Evolutionary conservation across 2,888 invertebrate species (phyloP), one percentile per base, ranked within the genome.

Genomic region (Mythimna impura): DNA sequence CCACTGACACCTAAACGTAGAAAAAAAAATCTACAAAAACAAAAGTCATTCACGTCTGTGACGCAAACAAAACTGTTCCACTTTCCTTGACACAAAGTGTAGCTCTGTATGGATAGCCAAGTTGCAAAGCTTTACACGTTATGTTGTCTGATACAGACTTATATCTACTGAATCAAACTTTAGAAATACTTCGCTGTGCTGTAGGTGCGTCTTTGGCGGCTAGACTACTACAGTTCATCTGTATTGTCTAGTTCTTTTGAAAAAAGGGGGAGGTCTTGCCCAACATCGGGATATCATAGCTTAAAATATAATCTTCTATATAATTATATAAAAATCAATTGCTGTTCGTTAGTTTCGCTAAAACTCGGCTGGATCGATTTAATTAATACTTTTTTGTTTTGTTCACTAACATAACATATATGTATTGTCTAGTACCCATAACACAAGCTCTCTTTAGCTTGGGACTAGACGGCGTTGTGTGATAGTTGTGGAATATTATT

Each of bases 51-150:
- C 81, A 73, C 72, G 78, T 78, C 73, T 77, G 80, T 70, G 75
- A 76, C 57, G 83, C 68, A 84, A 85, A 83, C 83, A 84, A 68
- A 85, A 83, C 85, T 85, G 84, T 71, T 77, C 85, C 65, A 85
- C 68, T 85, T 84, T 72, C 68, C 43, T 47, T 65, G 66, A 65
- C 73, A 73, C 76, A 73, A 82, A 82, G 75, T 82, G 69, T 68
- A 71, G 67, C 47, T 43, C 52, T 84, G 83, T 81, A 84, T 81
- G 68, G 67, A 73, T 75, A 71, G 74, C 63, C 72, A 70, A 71
- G 74, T 83, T 81, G 77, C 73, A 84, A 79, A 84, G 79, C 76
- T 67, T 34, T 54, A 76, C 69, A 65, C 57, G 73, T 71, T 80
- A 76, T 74, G 76, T 71, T 61, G 60, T 61, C 62, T 68, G 61